Conservation (phyloP, 1,140 invertebrate species). For the Onthophagus taurus region DNA sequence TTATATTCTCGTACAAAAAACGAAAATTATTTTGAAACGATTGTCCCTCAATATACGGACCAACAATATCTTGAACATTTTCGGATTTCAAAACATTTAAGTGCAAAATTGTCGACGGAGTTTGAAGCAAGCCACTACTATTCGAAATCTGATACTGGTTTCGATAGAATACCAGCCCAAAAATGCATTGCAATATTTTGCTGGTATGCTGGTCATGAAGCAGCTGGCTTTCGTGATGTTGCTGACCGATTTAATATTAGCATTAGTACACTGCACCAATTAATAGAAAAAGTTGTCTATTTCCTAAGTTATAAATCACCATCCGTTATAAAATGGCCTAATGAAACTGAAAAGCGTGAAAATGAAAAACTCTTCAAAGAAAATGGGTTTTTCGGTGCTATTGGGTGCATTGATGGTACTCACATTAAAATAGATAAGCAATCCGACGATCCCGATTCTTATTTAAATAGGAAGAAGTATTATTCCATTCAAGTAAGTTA, state of each 20-base stretch:
- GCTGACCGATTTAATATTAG: conserved; percentile 1
- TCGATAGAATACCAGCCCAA: not conserved
- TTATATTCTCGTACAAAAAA: no score
- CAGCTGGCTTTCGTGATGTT: not conserved
- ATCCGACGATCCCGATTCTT: conserved; percentile 17
- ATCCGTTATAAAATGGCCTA: conserved; percentile 19
- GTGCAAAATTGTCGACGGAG: no score
- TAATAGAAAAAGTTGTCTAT: not conserved
- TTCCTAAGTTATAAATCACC: conserved; percentile 10
- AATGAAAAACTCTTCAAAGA: conserved; percentile 17
- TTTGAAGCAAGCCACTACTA: conserved; percentile 7
- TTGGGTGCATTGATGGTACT: conserved; percentile 24
- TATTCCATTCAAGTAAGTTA: conserved; percentile 21
- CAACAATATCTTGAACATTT: no score
- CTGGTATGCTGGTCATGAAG: conserved; percentile 6
- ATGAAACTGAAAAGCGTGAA: not conserved
- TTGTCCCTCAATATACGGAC: no score
- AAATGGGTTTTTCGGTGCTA: conserved; percentile 17
- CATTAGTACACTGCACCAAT: not conserved
- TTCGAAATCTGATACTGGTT: not conserved
- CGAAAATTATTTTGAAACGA: no score
- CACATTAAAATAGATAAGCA: conserved; percentile 22
- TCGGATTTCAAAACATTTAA: no score
- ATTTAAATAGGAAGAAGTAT: conserved; percentile 20
- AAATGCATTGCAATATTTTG: conserved; percentile 1